Percentiles rank a stretch among this genome's conserved stretches.
phyloP scores from a whole-genome alignment of 2,888 invertebrate genomes.

The Thalpophila matura region DNA sequence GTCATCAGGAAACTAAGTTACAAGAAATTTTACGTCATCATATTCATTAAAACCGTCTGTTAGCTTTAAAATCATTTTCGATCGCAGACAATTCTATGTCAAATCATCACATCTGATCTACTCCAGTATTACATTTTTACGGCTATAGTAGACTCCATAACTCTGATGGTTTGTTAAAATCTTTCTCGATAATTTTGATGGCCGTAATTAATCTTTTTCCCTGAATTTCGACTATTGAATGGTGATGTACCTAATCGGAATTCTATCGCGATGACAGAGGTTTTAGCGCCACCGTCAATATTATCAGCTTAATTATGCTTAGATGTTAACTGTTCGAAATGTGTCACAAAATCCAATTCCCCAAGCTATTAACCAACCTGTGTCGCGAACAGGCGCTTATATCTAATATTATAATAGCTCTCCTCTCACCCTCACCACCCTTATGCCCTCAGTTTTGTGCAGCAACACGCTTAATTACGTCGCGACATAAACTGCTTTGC shows the following conservation, averaged over 20 bases:
- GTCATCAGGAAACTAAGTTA: background rate
- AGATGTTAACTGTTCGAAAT: slow-evolving; percentile 2
- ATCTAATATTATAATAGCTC: slow-evolving; percentile 10
- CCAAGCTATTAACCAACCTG: slow-evolving; percentile 29
- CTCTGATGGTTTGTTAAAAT: too few relatives aligned
- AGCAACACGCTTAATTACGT: slow-evolving; percentile 29
- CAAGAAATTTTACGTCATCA: background rate
- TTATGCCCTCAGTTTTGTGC: slow-evolving; percentile 4
- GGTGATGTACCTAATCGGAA: too few relatives aligned
- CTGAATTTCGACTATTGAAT: too few relatives aligned
- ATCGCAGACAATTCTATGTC: too few relatives aligned
- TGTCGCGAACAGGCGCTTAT: slow-evolving; percentile 11
- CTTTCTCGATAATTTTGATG: too few relatives aligned
- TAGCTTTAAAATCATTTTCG: background rate
- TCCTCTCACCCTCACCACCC: background rate
- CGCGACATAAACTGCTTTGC: slow-evolving; percentile 10
- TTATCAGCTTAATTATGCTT: background rate
- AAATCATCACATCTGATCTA: too few relatives aligned
- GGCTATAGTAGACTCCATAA: too few relatives aligned
- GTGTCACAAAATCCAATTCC: slow-evolving; percentile 15
- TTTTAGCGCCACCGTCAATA: background rate
- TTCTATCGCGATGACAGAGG: too few relatives aligned
- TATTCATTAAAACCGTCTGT: background rate
- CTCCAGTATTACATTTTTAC: too few relatives aligned
- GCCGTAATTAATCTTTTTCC: background rate